phyloP scores from a whole-genome alignment of 2,888 invertebrate species.

The Phyto melanocephala region DNA sequence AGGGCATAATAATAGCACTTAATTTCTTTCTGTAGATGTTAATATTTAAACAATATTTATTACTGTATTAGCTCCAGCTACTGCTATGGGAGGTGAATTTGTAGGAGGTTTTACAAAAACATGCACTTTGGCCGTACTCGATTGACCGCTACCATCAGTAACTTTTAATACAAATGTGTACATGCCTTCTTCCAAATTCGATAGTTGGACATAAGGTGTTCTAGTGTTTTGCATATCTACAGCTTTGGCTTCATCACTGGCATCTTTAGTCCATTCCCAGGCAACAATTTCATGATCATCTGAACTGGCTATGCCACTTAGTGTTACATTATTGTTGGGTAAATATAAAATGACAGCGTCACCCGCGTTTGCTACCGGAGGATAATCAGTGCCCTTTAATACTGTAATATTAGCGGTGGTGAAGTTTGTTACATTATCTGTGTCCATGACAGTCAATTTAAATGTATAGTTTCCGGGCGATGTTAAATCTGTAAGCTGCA shows the following conservation, averaged over 20 bases:
- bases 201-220: conserved; percentile 91
- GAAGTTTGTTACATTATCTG: conserved; percentile 91
- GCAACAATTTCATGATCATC: conserved; percentile 95
- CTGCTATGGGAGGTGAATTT: conserved; percentile 89
- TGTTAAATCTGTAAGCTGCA: conserved; percentile 90
- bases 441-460: conserved; percentile 93
- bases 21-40: too few relatives aligned
- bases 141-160: conserved; percentile 93
- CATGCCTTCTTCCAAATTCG: conserved; percentile 94
- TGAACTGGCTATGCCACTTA: conserved; percentile 93
- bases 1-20: neutral
- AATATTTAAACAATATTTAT: neutral
- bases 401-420: conserved; percentile 94
- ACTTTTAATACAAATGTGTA: conserved; percentile 96
- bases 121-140: conserved; percentile 91
- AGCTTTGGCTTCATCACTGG: conserved; percentile 91
- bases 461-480: conserved; percentile 94
- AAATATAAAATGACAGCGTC: conserved; percentile 93
- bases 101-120: conserved; percentile 95
- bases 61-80: conserved; percentile 82
- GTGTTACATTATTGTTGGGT: conserved; percentile 90
- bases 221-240: conserved; percentile 97
- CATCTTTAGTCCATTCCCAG: conserved; percentile 97
- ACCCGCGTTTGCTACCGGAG: conserved; percentile 96
- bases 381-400: conserved; percentile 94